phyloP scores from a whole-genome alignment of 2,797 vertebrate species.

The Sitta carolinensis region DNA sequence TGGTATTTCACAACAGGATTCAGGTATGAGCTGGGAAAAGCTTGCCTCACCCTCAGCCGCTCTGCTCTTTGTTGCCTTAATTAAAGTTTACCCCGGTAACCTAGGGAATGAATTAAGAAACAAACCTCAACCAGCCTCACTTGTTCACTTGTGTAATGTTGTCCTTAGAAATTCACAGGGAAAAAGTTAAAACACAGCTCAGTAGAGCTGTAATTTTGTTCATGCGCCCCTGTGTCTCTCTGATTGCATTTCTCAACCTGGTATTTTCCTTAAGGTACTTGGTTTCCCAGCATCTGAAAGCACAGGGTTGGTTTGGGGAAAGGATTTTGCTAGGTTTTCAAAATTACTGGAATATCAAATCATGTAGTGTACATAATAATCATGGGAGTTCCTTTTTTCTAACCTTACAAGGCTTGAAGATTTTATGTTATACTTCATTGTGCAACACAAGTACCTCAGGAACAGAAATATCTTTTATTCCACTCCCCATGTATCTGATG shows the following conservation, averaged over 20 bases:
- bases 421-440: slow-evolving; percentile 28
- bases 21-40: slow-evolving; percentile 36
- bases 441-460: slow-evolving; percentile 41
- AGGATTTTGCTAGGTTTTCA: slow-evolving; percentile 10
- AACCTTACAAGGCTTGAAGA: slow-evolving; percentile 40
- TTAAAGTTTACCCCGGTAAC: slow-evolving; percentile 34
- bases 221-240: fast-evolving
- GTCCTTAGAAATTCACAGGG: neutral
- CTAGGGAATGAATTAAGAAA: slow-evolving; percentile 42
- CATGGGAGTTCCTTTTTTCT: slow-evolving; percentile 7
- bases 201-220: neutral
- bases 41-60: neutral
- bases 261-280: neutral
- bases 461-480: slow-evolving; percentile 54
- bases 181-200: fast-evolving
- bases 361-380: slow-evolving; percentile 5
- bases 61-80: neutral
- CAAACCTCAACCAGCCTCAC: neutral
- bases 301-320: neutral
- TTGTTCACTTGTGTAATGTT: neutral
- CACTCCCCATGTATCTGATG: slow-evolving; percentile 47
- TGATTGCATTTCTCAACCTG: neutral
- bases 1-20: slow-evolving; percentile 10
- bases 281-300: neutral
- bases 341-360: neutral